Base-by-base conservation (phyloP, 2,888 invertebrate species). In the Trilocha varians region DNA sequence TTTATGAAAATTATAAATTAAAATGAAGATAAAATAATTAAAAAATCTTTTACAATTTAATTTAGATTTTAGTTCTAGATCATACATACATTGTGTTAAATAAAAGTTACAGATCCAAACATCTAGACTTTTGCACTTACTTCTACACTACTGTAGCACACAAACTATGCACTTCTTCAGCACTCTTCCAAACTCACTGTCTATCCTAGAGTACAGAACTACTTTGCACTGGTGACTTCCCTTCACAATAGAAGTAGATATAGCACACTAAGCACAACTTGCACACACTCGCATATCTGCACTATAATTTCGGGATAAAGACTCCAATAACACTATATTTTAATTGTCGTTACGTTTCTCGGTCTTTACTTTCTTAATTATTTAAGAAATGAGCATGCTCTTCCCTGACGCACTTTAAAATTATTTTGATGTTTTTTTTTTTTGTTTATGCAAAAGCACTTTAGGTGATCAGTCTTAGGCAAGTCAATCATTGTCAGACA, bases 121-220 rank as follows among this genome's bases (percentile, higher is more conserved):
- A 54, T 62, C 65, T 75, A 78, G 75, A 69, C 70, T 60, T 70
- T 56, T 79, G 83, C 84, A 84, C 85, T 52, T 48, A 78, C 78
- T 75, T 73, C 62, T 59, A 80, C 80, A 82, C 78, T 75, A 74
- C 71, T 71, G 55, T 79, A 78, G 83, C 68, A 80, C 83, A 83
- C 78, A 56, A 71, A 64, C 74, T 79, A 73, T 77, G 82, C 78
- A 79, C 75, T 67, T 70, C 76, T 79, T 74, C 68, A 65, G 76
- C 74, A 77, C 70, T 70, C 59, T 73, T 72, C 62, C 59, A 55
- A 46, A 73, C 46, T 75, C 73, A 78, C 46, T 75, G 73, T 82
- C 79, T 80, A 73, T 74, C 71, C 57, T 83, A 79, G 74, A 47
- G 78, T 79, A 82, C 71, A 74, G 72, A 58, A 70, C 60, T 66